Base-by-base conservation (phyloP, 2,113 vertebrate genomes). In the Amblyornis subalaris region DNA sequence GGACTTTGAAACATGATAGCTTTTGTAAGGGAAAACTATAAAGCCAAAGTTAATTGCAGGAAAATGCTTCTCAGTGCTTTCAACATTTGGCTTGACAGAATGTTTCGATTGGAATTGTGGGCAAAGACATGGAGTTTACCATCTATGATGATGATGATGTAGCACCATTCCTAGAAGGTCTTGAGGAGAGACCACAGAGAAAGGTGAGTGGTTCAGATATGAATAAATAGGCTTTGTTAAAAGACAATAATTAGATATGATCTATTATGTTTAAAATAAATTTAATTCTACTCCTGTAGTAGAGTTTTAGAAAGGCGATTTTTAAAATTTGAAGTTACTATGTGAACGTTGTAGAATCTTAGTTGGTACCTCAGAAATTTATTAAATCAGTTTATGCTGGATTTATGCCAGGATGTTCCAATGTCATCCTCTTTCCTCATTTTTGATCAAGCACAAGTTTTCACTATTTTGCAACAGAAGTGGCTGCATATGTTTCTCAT, bases 141-240 rank as follows among this genome's bases (percentile, higher is more conserved):
- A 99, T 99, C 94, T 99, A 99, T 61, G 99, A 99, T 6, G 99
- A 99, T n/a, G 98, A 99, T 64, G 99, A 99, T 1, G 99, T 99
- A 29, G 98, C 99, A 48, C 95, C 98, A 4, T 99, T 99, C 98
- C 98, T 99, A 92, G 99, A 99, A 96, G 99, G 99, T 31, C 98
- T 99, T 91, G 99, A 99, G 97, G 99, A 99, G 97, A 98, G 99
- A 82, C 99, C 99, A 10, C 99, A 99, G 97, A 98, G 99, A 97
- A 99, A 99, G 99, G 99, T 99, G 90, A 73, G 57, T 88, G 33
- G 3, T 42, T 79, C 79, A 55, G 62, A 26, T 40, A 17, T 14
- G 10, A 77, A 55, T 40, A 71, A 67, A 38, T 12, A 55, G 44
- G 36, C 18, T 55, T 60, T 74, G 24, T 33, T 51, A 36, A 65